A percentile compares a stretch with the other conserved stretches of the same genome.
Conservation (phyloP, 1,140 invertebrate species). For the Dreissena rostriformis region DNA sequence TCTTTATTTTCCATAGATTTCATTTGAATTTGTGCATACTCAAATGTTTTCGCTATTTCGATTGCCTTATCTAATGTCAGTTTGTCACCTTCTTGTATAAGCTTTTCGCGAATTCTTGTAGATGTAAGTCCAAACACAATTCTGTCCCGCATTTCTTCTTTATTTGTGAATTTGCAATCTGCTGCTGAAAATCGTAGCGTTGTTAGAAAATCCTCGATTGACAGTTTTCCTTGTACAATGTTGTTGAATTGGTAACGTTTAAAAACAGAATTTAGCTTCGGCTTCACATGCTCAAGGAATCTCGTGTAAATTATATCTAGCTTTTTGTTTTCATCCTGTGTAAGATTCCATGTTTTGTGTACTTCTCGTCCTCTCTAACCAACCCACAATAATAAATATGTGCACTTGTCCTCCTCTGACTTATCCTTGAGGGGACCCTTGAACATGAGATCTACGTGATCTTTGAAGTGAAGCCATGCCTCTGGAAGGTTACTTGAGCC, state of each 20-base stretch:
- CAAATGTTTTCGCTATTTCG: slow-evolving; percentile 3
- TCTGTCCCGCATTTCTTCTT: too few relatives aligned
- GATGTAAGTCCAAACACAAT: slow-evolving; percentile 24
- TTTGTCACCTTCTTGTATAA: slow-evolving; percentile 30
- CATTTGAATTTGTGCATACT: slow-evolving; percentile 13
- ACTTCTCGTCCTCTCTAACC: slow-evolving; percentile 11
- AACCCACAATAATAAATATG: slow-evolving; percentile 18
- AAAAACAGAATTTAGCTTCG: not conserved
- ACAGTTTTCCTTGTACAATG: not conserved
- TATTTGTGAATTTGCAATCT: too few relatives aligned
- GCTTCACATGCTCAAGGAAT: not conserved
- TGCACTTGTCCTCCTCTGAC: not conserved
- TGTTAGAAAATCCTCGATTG: slow-evolving; percentile 5
- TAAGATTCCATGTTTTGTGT: slow-evolving; percentile 2
- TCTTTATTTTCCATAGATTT: not conserved
- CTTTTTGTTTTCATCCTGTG: not conserved
- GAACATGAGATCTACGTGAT: slow-evolving; percentile 23
- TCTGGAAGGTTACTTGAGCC: slow-evolving; percentile 18
- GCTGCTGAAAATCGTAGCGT: too few relatives aligned
- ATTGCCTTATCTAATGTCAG: slow-evolving; percentile 27
- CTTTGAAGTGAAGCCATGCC: slow-evolving; percentile 1
- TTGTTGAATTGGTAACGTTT: slow-evolving; percentile 11
- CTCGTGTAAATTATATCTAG: not conserved
- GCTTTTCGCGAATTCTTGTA: slow-evolving; percentile 23
- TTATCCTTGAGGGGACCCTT: slow-evolving; percentile 12